These are phyloP conservation scores for Saccopteryx bilineata DNA, from an alignment of 2,113 vertebrate genomes.

Conservation along the genomic window DNA sequence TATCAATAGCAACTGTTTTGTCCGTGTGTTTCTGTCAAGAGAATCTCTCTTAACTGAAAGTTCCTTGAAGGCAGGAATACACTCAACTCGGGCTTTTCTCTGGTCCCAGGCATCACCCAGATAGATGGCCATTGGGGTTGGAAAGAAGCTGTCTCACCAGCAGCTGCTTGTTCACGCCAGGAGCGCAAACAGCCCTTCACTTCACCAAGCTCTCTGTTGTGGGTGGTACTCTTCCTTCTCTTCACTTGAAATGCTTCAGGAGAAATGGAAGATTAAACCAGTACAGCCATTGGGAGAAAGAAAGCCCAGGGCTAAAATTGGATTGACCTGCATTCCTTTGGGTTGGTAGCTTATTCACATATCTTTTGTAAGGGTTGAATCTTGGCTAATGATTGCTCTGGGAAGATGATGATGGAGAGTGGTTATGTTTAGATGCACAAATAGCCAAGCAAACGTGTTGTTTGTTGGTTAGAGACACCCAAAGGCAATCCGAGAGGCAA, in stretches of 20 bases:
- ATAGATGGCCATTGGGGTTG: neutral
- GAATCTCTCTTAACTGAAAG: neutral
- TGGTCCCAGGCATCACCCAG: neutral
- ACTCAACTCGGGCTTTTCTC: neutral
- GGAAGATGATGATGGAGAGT: slow-evolving; percentile 57
- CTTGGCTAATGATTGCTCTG: slow-evolving; percentile 57
- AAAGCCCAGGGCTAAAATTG: slow-evolving; percentile 47
- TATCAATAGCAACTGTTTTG: neutral
- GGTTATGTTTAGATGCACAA: neutral
- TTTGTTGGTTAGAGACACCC: neutral
- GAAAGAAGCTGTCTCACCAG: neutral
- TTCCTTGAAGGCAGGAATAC: neutral
- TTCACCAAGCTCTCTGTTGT: neutral
- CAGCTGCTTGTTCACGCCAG: neutral
- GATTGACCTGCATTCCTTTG: slow-evolving; percentile 50
- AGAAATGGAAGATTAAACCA: slow-evolving; percentile 60
- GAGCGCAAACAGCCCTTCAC: neutral
- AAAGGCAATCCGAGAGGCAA: neutral
- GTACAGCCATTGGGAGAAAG: slow-evolving; percentile 44
- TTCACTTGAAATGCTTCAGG: neutral
- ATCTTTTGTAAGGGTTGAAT: slow-evolving; percentile 53
- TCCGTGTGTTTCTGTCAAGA: neutral
- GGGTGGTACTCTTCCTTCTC: neutral
- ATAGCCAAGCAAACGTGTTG: neutral
- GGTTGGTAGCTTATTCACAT: neutral